Percentiles rank a stretch among this genome's conserved stretches.
Evolutionary conservation across 1,140 invertebrate species (phyloP).

Genomic region (Bombus fervidus): DNA sequence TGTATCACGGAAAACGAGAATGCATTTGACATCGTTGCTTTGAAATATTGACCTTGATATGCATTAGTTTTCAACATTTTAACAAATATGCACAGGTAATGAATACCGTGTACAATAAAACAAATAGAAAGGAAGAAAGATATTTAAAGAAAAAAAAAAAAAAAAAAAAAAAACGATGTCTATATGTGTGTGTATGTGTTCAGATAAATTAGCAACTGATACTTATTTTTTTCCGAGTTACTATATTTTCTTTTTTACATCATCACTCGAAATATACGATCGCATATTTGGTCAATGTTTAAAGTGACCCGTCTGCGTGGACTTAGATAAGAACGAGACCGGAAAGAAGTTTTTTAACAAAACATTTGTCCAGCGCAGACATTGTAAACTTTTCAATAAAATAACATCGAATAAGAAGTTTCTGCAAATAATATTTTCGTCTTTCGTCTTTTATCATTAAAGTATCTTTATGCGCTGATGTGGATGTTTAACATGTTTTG

Average conservation of each 20-base stretch:
- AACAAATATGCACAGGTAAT: not conserved
- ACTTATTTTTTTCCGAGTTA: not conserved
- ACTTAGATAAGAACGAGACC: not conserved
- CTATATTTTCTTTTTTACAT: not conserved
- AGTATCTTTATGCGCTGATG: not conserved
- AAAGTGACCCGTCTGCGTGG: not conserved
- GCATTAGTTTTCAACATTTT: not conserved
- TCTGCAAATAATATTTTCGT: not conserved
- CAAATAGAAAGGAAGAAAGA: not conserved
- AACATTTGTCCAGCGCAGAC: not conserved
- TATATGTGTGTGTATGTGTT: not conserved
- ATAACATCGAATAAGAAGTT: not conserved
- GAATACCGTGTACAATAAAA: not conserved
- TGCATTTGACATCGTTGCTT: not conserved
- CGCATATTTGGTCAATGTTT: conserved; percentile 6
- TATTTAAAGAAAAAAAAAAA: not conserved
- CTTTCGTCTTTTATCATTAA: not conserved
- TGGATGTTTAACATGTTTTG: not conserved
- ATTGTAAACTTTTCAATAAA: not conserved
- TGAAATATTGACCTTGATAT: conserved; percentile 29
- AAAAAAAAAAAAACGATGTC: too few relatives aligned
- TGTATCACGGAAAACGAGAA: not conserved
- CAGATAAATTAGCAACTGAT: not conserved
- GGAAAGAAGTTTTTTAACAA: not conserved
- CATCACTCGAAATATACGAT: not conserved